Conservation (phyloP, 2,888 invertebrate genomes). For the Mythimna pallens region DNA sequence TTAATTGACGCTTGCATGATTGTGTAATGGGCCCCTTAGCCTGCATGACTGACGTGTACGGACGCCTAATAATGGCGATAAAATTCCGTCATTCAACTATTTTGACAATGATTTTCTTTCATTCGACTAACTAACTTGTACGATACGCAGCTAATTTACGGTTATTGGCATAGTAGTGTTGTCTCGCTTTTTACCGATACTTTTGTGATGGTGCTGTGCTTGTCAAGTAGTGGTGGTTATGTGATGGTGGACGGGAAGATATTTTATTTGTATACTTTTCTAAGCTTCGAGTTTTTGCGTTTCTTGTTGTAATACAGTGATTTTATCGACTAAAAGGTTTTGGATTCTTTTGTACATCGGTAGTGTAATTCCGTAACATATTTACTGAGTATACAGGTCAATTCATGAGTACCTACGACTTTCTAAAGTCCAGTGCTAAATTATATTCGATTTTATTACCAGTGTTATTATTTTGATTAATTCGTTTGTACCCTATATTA, state of each 20-base stretch:
- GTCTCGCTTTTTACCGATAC: constrained; percentile 34
- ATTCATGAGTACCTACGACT: constrained; percentile 67
- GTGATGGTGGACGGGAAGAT: constrained; percentile 67
- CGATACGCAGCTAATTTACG: background rate
- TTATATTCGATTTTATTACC: constrained; percentile 37
- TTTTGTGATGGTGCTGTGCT: constrained; percentile 40
- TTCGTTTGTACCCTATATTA: constrained; percentile 14
- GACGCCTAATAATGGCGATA: too few relatives aligned
- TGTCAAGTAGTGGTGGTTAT: constrained; percentile 64
- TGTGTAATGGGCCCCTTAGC: too few relatives aligned
- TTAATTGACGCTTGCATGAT: too few relatives aligned
- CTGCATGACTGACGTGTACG: too few relatives aligned
- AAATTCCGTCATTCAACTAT: too few relatives aligned
- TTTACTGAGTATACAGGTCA: constrained; percentile 62
- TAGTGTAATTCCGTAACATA: constrained; percentile 35
- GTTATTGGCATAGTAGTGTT: constrained; percentile 26
- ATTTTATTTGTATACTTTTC: constrained; percentile 63
- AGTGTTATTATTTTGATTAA: constrained; percentile 49
- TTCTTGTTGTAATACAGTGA: constrained; percentile 35
- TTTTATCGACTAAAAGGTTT: constrained; percentile 45
- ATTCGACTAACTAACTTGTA: constrained; percentile 23
- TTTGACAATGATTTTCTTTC: background rate
- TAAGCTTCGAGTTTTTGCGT: constrained; percentile 68
- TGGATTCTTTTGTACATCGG: constrained; percentile 44
- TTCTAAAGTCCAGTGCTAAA: constrained; percentile 69